Evolutionary conservation across 1,140 invertebrate species (phyloP).

Genomic region (Antheraea mylitta): DNA sequence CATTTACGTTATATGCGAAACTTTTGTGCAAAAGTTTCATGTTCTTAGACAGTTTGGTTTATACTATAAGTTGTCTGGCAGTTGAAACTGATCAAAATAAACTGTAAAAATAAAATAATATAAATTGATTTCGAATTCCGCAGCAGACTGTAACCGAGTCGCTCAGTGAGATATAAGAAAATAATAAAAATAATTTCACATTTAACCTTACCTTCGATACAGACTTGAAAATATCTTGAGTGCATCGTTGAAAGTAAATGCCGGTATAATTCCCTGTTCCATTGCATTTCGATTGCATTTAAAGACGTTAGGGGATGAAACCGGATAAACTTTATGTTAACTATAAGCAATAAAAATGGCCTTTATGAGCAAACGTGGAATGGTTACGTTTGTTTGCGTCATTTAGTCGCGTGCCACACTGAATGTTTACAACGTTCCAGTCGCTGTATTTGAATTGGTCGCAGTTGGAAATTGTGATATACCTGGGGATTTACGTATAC

Average conservation of each 20-base stretch:
- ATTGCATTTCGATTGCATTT: slow-evolving; percentile 74
- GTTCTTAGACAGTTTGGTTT: too few relatives aligned
- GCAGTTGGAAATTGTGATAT: not conserved
- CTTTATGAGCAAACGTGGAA: slow-evolving; percentile 75
- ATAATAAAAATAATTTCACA: slow-evolving; percentile 59
- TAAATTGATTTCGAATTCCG: not conserved
- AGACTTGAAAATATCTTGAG: slow-evolving; percentile 65
- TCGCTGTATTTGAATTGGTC: slow-evolving; percentile 1
- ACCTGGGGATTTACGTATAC: not conserved
- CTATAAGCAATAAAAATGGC: slow-evolving; percentile 73
- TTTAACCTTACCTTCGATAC: slow-evolving; percentile 50
- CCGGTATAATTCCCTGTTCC: slow-evolving; percentile 63
- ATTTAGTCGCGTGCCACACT: slow-evolving; percentile 38
- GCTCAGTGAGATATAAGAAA: not conserved
- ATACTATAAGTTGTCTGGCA: too few relatives aligned
- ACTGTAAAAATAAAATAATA: not conserved
- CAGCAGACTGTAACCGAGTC: too few relatives aligned
- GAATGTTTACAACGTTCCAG: slow-evolving; percentile 30
- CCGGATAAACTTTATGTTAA: slow-evolving; percentile 72
- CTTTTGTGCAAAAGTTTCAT: too few relatives aligned
- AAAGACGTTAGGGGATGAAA: slow-evolving; percentile 68
- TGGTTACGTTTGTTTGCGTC: slow-evolving; percentile 61
- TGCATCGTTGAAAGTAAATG: slow-evolving; percentile 76
- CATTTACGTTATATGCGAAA: too few relatives aligned
- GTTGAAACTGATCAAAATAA: too few relatives aligned